Base-by-base conservation (phyloP, 2,113 vertebrate species). In the Megaceryle maxima region DNA sequence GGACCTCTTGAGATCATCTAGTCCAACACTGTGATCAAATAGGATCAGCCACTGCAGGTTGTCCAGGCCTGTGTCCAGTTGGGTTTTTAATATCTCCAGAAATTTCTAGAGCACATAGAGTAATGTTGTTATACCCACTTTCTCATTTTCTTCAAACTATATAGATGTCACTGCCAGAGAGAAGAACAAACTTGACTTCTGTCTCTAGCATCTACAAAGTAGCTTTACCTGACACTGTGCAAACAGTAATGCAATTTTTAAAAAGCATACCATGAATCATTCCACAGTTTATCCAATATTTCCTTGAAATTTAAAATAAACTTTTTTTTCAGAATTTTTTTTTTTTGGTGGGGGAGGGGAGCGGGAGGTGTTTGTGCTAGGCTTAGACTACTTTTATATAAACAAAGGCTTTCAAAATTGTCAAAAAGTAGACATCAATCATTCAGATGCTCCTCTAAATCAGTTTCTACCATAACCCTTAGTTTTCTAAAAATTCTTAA, bases 271-370 rank as follows among this genome's bases (percentile, higher is more conserved):
- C 6, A 31, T 25, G 15, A 83, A 37, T 43, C 24, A 67, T 55
- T 70, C 29, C 10, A 55, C n/a, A 78, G 5, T 28, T 70, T 63
- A 77, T 62, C 0, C 84, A 74, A 91, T 39, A 18, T 1, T n/a
- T 53, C 3, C 4, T 62, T 74, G 33, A 94, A 83, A 70, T 29
- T 21, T 18, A 39, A 79, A 70, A 41, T 4, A 5, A 29, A 16
- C 0, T 13, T 21, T 73, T 13, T n/a, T 16, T 22, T 37, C 37
- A 37, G 48, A 48, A 26, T 29, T 46, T 29, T 56, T 7, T 10
- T 11, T n/a, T 21, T 31, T 14, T 2, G 6, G 21, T 20, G 48
- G 29, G 6, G 3, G 0, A 5, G n/a, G 6, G 3, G 0, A 13
- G 5, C 0, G 12, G 5, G 3, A 2, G 7, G n/a, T 62, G 18